phyloP scores from a whole-genome alignment of 2,888 invertebrate species.

The Conchocele bisecta region DNA sequence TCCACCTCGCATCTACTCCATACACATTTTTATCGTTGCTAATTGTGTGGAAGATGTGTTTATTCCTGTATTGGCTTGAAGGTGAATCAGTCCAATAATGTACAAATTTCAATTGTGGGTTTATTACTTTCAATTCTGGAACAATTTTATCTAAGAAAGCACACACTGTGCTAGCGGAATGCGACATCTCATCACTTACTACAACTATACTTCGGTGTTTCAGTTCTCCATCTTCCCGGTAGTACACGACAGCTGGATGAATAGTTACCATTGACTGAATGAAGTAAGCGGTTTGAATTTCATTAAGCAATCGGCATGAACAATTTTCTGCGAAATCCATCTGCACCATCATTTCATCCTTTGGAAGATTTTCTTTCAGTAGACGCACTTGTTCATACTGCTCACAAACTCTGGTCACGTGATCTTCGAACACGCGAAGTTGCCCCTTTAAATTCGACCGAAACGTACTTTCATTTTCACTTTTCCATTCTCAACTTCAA shows the following conservation, averaged over 20 bases:
- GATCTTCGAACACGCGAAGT: conserved; percentile 42
- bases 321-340: conserved; percentile 54
- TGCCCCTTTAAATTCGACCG: conserved; percentile 25
- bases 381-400: conserved; percentile 43
- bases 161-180: conserved; percentile 46
- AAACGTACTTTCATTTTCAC: no score
- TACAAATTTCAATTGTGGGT: conserved; percentile 13
- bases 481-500: conserved; percentile 22
- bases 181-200: conserved; percentile 52
- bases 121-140: conserved; percentile 20
- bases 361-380: conserved; percentile 29
- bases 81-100: conserved; percentile 59
- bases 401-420: conserved; percentile 36
- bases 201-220: conserved; percentile 44
- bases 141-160: conserved; percentile 47
- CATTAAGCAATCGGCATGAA: conserved; percentile 35
- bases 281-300: conserved; percentile 50
- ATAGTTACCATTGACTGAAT: conserved; percentile 47
- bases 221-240: conserved; percentile 3
- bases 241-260: conserved; percentile 56
- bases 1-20: conserved; percentile 43
- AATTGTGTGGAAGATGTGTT: conserved; percentile 43
- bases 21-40: conserved; percentile 25
- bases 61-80: conserved; percentile 58
- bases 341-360: conserved; percentile 37